These are phyloP conservation scores for Ptychoptera albimana DNA, from an alignment of 2,888 invertebrate genomes.

Conservation along the genomic window DNA sequence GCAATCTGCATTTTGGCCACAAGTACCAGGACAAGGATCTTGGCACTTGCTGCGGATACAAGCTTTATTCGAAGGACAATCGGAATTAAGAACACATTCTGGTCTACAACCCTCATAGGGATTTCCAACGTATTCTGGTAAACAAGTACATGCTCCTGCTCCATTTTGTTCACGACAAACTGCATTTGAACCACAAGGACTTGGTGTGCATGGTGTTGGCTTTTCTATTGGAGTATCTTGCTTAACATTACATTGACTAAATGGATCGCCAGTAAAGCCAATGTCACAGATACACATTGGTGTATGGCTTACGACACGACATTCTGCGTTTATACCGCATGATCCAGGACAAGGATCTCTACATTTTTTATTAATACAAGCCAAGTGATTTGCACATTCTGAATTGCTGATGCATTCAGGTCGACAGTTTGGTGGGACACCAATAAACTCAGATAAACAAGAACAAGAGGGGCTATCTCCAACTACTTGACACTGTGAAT, in stretches of 20 bases:
- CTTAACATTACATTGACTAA: conserved; percentile 33
- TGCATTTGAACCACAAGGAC: conserved; percentile 55
- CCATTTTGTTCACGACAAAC: conserved; percentile 44
- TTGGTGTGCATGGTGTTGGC: conserved; percentile 43
- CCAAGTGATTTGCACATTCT: conserved; percentile 48
- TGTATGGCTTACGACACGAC: conserved; percentile 54
- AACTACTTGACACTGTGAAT: conserved; percentile 42
- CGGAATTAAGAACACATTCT: conserved; percentile 51
- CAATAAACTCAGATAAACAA: conserved; percentile 49
- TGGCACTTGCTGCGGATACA: conserved; percentile 53
- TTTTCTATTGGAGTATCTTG: conserved; percentile 11
- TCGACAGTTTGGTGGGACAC: conserved; percentile 52
- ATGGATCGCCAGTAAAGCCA: conserved; percentile 49
- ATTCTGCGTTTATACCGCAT: conserved; percentile 54
- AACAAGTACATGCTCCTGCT: conserved; percentile 45
- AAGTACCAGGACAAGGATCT: conserved; percentile 58
- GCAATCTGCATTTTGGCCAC: conserved; percentile 50
- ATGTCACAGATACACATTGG: conserved; percentile 43
- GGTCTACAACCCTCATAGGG: conserved; percentile 57
- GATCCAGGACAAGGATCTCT: conserved; percentile 54
- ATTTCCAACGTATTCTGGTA: conserved; percentile 44
- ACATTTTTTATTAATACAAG: conserved; percentile 58
- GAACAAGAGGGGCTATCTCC: conserved; percentile 48
- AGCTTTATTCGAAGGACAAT: conserved; percentile 47
- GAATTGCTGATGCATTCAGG: conserved; percentile 59